A percentile compares a stretch with the other conserved stretches of the same genome.
Evolutionary conservation across 2,113 vertebrate species (phyloP).

Genomic region (Daubentonia madagascariensis): DNA sequence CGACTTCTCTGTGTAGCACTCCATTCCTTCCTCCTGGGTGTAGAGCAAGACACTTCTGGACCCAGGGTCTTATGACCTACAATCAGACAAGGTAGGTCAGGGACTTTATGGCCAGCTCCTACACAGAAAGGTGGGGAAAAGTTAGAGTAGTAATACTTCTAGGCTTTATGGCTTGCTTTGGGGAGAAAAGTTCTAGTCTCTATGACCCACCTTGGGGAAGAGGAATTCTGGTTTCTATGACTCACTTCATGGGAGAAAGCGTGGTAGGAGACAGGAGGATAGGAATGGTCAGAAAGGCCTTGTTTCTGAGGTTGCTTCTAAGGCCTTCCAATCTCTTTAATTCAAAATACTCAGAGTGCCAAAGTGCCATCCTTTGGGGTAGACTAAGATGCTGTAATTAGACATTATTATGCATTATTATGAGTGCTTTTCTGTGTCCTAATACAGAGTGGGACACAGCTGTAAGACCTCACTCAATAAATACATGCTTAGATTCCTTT

Average conservation of each 20-base stretch:
- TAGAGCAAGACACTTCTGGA: not conserved
- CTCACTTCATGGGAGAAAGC: not conserved
- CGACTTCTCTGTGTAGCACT: not conserved
- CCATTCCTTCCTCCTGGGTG: not conserved
- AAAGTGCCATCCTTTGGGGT: not conserved
- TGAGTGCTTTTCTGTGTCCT: constrained; percentile 1
- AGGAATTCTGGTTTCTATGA: not conserved
- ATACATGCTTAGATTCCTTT: not conserved
- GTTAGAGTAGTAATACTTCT: not conserved
- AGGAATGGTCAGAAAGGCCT: not conserved
- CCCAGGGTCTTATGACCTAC: not conserved
- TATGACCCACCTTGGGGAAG: not conserved
- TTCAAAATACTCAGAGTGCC: not conserved
- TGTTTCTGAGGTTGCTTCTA: not conserved
- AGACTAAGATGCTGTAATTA: not conserved
- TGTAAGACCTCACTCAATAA: not conserved
- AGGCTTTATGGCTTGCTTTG: not conserved
- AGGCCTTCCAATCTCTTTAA: not conserved
- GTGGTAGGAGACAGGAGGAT: not conserved
- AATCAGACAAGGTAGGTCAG: not conserved
- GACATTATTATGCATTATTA: not conserved
- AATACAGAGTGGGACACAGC: not conserved
- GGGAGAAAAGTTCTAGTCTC: not conserved
- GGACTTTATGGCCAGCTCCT: not conserved
- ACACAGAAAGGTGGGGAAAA: not conserved